phyloP scores from a whole-genome alignment of 2,113 vertebrate species.

The Baryphthengus martii region DNA sequence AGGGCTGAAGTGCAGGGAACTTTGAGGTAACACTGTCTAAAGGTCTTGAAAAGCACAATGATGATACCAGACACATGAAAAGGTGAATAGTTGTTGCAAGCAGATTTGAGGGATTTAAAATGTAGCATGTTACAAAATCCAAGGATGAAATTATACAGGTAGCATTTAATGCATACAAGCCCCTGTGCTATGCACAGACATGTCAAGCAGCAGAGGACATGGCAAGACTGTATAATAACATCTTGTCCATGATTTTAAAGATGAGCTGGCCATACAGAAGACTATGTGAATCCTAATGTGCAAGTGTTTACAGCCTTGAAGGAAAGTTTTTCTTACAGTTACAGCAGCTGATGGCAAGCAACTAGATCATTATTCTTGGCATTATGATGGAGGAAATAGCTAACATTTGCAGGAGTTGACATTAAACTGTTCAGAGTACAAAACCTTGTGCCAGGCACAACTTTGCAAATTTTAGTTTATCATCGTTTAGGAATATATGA shows the following conservation, averaged over 20 bases:
- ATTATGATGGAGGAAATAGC: not conserved
- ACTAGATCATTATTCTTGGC: not conserved
- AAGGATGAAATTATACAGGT: not conserved
- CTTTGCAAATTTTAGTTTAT: not conserved
- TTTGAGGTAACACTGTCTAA: not conserved
- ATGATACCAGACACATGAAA: not conserved
- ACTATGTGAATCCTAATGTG: not conserved
- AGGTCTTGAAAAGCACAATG: not conserved
- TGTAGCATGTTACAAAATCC: not conserved
- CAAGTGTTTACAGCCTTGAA: not conserved
- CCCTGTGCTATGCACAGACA: not conserved
- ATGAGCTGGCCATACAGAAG: not conserved
- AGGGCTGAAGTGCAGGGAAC: not conserved
- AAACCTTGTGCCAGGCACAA: not conserved
- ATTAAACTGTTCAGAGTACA: not conserved
- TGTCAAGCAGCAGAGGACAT: not conserved
- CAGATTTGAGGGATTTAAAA: not conserved
- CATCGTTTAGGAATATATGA: not conserved
- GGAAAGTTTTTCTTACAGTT: not conserved
- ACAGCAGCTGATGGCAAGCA: not conserved
- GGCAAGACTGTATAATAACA: not conserved
- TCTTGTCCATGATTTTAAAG: not conserved
- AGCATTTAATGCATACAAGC: not conserved
- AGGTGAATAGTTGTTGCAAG: not conserved
- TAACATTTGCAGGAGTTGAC: not conserved